A percentile compares a stretch with the other conserved stretches of the same genome.
Evolutionary conservation across 2,888 invertebrate genomes (phyloP).

Genomic region (Colostygia pectinataria): DNA sequence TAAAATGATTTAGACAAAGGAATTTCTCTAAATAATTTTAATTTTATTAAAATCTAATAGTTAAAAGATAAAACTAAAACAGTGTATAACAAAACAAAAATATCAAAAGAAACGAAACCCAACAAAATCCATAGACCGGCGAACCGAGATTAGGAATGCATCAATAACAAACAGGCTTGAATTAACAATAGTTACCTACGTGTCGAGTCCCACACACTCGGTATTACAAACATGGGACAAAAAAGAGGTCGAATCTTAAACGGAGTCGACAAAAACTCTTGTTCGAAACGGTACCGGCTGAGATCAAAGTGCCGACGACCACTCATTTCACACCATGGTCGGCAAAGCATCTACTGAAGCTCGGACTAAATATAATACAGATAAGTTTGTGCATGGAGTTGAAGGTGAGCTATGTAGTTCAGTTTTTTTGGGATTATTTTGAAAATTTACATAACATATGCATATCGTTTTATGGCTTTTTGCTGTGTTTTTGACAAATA

Average conservation of each 20-base stretch:
- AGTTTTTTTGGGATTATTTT: not conserved
- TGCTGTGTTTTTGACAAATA: too few species aligned
- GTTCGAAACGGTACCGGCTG: conserved; percentile 73
- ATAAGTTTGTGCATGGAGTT: not conserved
- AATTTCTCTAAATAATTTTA: too few species aligned
- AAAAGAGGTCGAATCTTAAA: conserved; percentile 78
- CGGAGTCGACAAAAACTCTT: conserved; percentile 70
- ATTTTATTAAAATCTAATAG: not conserved
- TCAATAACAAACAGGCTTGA: conserved; percentile 73
- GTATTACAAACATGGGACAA: conserved; percentile 78
- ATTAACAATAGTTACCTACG: conserved; percentile 78
- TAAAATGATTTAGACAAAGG: too few species aligned
- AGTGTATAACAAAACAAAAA: conserved; percentile 3
- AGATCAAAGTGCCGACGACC: conserved; percentile 68
- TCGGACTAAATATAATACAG: not conserved
- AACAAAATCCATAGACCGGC: conserved; percentile 36
- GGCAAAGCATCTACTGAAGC: conserved; percentile 48
- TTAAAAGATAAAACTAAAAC: not conserved
- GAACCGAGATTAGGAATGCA: conserved; percentile 50
- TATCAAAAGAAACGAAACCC: conserved; percentile 31
- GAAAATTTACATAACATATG: too few species aligned
- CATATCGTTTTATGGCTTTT: too few species aligned
- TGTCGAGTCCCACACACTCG: conserved; percentile 81
- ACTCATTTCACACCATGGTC: conserved; percentile 74
- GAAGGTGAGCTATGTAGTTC: not conserved